Base-by-base conservation (phyloP, 2,888 invertebrate species). In the Aporophyla lueneburgensis region DNA sequence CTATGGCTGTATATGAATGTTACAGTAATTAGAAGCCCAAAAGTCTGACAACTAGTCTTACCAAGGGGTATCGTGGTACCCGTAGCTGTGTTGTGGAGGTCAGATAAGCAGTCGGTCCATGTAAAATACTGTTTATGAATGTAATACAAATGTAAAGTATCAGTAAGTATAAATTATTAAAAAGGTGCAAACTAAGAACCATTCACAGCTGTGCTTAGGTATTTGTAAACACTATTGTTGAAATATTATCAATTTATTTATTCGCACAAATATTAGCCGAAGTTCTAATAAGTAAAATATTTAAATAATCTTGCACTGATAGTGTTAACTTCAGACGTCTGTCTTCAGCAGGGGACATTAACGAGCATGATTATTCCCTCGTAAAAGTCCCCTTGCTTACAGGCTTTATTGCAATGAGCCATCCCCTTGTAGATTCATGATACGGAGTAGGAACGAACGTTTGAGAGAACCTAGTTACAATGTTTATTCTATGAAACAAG, bases 311-410 rank as follows among this genome's bases (percentile, higher is more conserved):
- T 33, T 16, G n/a, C 49, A 27, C 21, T 62, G 56, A 74, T 43
- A 74, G 59, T 19, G 49, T 46, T 68, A 75, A n/a, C 24, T 56
- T 63, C 40, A 49, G 33, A 9, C 16, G 49, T 58, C 63, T 58
- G 54, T 73, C 33, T 80, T 27, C 62, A 51, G 49, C 5, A 21
- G 49, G 62, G 51, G 40, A 70, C 69, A 68, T 84, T 84, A 73
- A 84, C 75, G 74, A 80, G 27, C 58, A 56, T 61, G 62, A 80
- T 81, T 78, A 83, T 83, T 63, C 56, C 78, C 49, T 83, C 72
- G 83, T 80, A 83, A 80, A 80, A 59, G 80, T 78, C 79, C 83
- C 63, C 54, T 4, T 63, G 72, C 67, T 72, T 72, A 71, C 49
- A 70, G 49, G 54, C 49, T 53, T 67, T 82, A 56, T 77, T 33